These are phyloP conservation scores for Gephyroberyx darwinii DNA, from an alignment of 2,797 vertebrate species.

Conservation along the genomic window DNA sequence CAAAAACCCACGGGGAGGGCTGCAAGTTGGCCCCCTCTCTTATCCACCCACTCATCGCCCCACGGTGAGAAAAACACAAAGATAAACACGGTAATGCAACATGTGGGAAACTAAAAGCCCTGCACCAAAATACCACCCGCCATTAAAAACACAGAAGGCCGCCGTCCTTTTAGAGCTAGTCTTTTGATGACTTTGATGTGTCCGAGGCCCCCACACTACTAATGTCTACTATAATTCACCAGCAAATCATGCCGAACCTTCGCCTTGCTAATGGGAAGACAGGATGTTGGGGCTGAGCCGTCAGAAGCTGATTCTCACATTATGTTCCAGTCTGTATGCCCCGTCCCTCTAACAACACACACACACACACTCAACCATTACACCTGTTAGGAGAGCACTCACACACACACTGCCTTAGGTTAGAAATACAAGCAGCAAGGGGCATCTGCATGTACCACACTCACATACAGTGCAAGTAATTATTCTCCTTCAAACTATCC, in stretches of 20 bases:
- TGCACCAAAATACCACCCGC: slow-evolving; percentile 46
- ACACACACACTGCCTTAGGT: no score
- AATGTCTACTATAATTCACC: slow-evolving; percentile 73
- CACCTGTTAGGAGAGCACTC: no score
- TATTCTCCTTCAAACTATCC: no score
- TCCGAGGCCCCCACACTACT: slow-evolving; percentile 50
- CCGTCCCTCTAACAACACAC: background rate
- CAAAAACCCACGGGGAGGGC: slow-evolving; percentile 39
- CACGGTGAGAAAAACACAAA: slow-evolving; percentile 48
- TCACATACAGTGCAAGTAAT: no score
- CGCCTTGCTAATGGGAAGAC: slow-evolving; percentile 75
- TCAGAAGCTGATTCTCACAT: slow-evolving; percentile 68
- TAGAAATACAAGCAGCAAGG: no score
- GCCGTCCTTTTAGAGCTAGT: slow-evolving; percentile 63
- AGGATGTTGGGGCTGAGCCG: slow-evolving; percentile 61
- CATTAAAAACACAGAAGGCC: slow-evolving; percentile 70
- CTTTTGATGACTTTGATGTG: slow-evolving; percentile 79
- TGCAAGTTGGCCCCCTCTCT: slow-evolving; percentile 25
- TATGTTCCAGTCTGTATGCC: slow-evolving; percentile 51
- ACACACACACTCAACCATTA: no score
- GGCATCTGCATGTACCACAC: no score
- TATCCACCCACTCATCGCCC: slow-evolving; percentile 41
- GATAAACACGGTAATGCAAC: slow-evolving; percentile 68
- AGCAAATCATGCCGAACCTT: slow-evolving; percentile 65
- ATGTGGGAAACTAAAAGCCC: slow-evolving; percentile 67